Base-by-base conservation (phyloP, 2,888 invertebrate genomes). In the Pristionchus arcanus region DNA sequence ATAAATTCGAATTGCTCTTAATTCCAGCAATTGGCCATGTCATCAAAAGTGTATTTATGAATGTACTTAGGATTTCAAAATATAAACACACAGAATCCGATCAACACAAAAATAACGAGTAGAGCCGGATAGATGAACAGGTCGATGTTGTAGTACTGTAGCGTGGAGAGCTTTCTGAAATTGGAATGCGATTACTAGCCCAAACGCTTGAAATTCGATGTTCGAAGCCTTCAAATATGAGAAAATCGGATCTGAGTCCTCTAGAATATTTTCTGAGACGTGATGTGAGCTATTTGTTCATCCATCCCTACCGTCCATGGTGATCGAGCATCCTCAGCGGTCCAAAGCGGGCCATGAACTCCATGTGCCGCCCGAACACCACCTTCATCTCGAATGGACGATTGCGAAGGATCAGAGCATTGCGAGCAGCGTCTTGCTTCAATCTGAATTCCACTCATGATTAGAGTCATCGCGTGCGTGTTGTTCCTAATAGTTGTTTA, bases 101-200 rank as follows among this genome's bases (percentile, higher is more conserved):
- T 77, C 3, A 88, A 5, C 11, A 37, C 25, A 2, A 42, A n/a
- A 19, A 88, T 0, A 0, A 49, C 77, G n/a, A 34, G 25, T 4
- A 88, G 53, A 15, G 34, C 77, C 3, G 71, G 28, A 31, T 28
- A 53, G 34, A 59, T 19, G 53, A 88, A 37, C 9, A 88, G 1
- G 55, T 88, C 88, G 25, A 88, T 31, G 37, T 59, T 66, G 88
- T 88, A 88, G 77, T 88, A 88, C 55, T 88, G 74, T 0, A 77
- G 34, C 1, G 55, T 28, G 28, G 53, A 34, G 1, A 74, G 88
- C 16, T 88, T 49, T 0, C 88, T 74, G 55, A 5, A 87, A 87
- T 25, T 63, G 21, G 25, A 25, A 63, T 2, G 25, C 7, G 4
- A 21, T 4, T 7, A 63, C 3, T 11, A 63, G 1, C 1, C 19